A percentile compares a stretch with the other conserved stretches of the same genome.
phyloP scores from a whole-genome alignment of 1,140 invertebrate genomes.

The Propsilocerus akamusi region DNA sequence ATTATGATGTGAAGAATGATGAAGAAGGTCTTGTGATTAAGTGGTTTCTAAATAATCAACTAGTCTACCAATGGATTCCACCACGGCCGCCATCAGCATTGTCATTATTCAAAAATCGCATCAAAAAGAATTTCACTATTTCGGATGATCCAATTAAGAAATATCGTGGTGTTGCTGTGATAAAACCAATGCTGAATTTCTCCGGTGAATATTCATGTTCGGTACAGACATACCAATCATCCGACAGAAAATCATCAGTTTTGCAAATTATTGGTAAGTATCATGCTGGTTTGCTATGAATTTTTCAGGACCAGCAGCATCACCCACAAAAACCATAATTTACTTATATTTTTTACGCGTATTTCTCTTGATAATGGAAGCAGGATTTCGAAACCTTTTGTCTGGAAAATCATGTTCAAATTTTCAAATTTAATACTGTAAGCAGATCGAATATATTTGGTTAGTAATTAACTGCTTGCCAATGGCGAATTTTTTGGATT shows the following conservation, averaged over 20 bases:
- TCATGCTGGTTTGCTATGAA: too few species aligned
- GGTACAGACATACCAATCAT: conserved; percentile 23
- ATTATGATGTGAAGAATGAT: conserved; percentile 18
- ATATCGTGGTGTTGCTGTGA: conserved; percentile 21
- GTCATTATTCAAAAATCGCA: neutral
- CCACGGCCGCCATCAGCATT: conserved; percentile 13
- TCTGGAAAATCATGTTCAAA: too few species aligned
- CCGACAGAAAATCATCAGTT: conserved; percentile 22
- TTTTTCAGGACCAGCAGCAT: neutral
- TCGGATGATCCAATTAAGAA: conserved; percentile 13
- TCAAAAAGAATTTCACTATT: neutral
- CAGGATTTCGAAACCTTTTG: too few species aligned
- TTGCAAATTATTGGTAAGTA: conserved; percentile 23
- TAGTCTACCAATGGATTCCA: conserved; percentile 25
- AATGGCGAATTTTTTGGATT: too few species aligned
- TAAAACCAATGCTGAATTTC: conserved; percentile 24
- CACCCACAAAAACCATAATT: neutral
- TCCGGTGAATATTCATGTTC: conserved; percentile 24
- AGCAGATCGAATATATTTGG: too few species aligned
- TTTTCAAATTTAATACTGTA: too few species aligned
- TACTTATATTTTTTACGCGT: neutral
- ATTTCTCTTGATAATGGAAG: too few species aligned
- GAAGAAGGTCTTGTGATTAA: conserved; percentile 24
- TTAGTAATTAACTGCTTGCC: too few species aligned
- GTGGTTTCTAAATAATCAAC: conserved; percentile 23